These are phyloP conservation scores for Clostera curtula DNA, from an alignment of 2,888 invertebrate species.

Conservation along the genomic window DNA sequence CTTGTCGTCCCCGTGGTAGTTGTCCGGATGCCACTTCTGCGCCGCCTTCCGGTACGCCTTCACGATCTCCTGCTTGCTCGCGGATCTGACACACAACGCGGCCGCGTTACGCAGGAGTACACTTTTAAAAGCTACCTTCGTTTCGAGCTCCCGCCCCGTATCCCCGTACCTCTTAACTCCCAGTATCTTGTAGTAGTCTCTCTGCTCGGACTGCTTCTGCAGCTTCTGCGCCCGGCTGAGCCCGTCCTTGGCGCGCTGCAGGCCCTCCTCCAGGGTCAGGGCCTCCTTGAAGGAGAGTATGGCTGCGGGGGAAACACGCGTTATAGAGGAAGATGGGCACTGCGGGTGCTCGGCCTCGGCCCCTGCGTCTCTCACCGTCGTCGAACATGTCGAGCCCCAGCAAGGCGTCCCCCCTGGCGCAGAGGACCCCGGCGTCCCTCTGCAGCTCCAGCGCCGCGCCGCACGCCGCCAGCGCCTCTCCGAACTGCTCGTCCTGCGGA, in stretches of 20 bases:
- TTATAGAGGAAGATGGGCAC: neutral
- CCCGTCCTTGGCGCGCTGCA: slow-evolving; percentile 91
- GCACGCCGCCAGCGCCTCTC: slow-evolving; percentile 85
- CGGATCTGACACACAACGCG: slow-evolving; percentile 65
- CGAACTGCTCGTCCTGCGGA: slow-evolving; percentile 78
- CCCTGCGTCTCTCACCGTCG: slow-evolving; percentile 84
- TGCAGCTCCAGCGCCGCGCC: slow-evolving; percentile 84
- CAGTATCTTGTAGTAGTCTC: slow-evolving; percentile 98
- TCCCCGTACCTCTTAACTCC: slow-evolving; percentile 86
- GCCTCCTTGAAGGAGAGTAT: slow-evolving; percentile 91
- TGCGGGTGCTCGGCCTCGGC: too few relatives aligned
- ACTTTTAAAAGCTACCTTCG: neutral
- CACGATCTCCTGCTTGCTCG: slow-evolving; percentile 92
- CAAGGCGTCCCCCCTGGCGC: slow-evolving; percentile 95
- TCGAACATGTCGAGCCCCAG: slow-evolving; percentile 92
- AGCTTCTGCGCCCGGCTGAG: slow-evolving; percentile 90
- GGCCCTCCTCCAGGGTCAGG: slow-evolving; percentile 84
- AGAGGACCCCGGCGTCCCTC: slow-evolving; percentile 84
- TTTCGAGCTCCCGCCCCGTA: neutral
- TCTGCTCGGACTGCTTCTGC: slow-evolving; percentile 92
- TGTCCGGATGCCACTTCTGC: slow-evolving; percentile 99
- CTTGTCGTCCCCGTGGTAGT: slow-evolving; percentile 91
- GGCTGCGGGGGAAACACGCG: slow-evolving; percentile 69
- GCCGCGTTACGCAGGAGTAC: neutral
- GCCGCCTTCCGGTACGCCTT: slow-evolving; percentile 98